These are phyloP conservation scores for Tiliacea aurago DNA, from an alignment of 2,888 invertebrate genomes.

Conservation along the genomic window DNA sequence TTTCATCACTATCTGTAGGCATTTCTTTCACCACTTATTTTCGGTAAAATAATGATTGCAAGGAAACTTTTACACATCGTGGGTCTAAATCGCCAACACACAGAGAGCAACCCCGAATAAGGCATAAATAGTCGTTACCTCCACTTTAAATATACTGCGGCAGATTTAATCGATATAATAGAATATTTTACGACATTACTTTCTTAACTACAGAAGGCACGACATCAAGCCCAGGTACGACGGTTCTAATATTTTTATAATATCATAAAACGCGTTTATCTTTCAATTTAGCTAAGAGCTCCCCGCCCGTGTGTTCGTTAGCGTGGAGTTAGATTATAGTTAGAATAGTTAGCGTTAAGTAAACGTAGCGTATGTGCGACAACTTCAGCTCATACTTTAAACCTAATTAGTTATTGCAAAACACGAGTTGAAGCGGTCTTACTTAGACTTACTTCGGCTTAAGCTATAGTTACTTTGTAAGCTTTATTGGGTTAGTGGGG, in stretches of 20 bases:
- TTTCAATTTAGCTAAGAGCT: constrained; percentile 41
- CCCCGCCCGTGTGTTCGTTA: constrained; percentile 31
- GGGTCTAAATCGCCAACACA: not conserved
- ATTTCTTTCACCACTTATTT: not conserved
- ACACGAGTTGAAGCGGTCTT: constrained; percentile 44
- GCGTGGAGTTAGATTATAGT: constrained; percentile 11
- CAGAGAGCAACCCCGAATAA: not conserved
- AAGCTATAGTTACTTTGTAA: constrained; percentile 16
- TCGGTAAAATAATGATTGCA: not conserved
- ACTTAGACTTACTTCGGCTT: constrained; percentile 26
- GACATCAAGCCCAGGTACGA: constrained; percentile 21
- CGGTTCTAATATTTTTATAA: constrained; percentile 45
- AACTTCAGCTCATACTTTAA: constrained; percentile 56
- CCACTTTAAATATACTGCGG: constrained; percentile 22
- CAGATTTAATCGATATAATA: constrained; percentile 40
- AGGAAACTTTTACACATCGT: not conserved
- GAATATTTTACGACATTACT: constrained; percentile 32
- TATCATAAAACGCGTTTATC: constrained; percentile 51
- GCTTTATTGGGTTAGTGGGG: constrained; percentile 16
- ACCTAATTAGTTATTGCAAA: constrained; percentile 62
- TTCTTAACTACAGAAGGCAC: constrained; percentile 1
- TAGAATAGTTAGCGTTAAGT: constrained; percentile 31
- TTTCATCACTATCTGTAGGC: not conserved
- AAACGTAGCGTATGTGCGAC: constrained; percentile 48
- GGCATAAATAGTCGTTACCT: not conserved